These are phyloP conservation scores for Drosophila paucipuncta DNA, from an alignment of 2,888 invertebrate species.

Conservation along the genomic window DNA sequence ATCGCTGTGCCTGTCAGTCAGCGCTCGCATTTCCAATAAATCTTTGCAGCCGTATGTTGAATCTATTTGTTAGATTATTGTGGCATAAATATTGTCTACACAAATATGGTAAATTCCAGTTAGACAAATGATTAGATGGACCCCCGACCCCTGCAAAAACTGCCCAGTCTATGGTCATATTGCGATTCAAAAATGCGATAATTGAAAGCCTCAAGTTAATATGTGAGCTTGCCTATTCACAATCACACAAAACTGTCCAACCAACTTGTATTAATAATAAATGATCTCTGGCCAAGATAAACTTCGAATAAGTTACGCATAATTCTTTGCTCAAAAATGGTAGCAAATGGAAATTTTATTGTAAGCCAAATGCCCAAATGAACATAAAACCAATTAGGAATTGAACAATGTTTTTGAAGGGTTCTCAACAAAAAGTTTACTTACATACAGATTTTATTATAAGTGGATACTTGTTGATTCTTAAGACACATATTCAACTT, in stretches of 20 bases:
- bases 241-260: conserved; percentile 11
- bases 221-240: conserved; percentile 19
- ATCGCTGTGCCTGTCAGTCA: conserved; percentile 46
- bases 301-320: conserved; percentile 14
- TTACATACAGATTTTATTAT: background rate
- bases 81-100: conserved; percentile 56
- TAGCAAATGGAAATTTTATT: conserved; percentile 24
- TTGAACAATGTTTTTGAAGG: background rate
- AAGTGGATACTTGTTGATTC: background rate
- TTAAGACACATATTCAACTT: background rate
- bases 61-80: conserved; percentile 50
- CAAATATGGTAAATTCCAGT: conserved; percentile 62
- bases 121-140: conserved; percentile 56
- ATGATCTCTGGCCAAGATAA: conserved; percentile 25
- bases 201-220: conserved; percentile 38
- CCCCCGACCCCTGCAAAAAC: conserved; percentile 8
- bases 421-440: background rate
- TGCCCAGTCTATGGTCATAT: conserved; percentile 31
- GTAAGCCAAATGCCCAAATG: background rate
- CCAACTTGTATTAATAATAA: conserved; percentile 24
- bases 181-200: conserved; percentile 46
- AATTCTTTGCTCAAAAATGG: conserved; percentile 17
- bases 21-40: conserved; percentile 58
- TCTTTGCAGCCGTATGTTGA: conserved; percentile 36
- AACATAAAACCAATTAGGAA: conserved; percentile 11